Evolutionary conservation across 2,113 vertebrate genomes (phyloP).

Genomic region (Psittacula cyanocephala): DNA sequence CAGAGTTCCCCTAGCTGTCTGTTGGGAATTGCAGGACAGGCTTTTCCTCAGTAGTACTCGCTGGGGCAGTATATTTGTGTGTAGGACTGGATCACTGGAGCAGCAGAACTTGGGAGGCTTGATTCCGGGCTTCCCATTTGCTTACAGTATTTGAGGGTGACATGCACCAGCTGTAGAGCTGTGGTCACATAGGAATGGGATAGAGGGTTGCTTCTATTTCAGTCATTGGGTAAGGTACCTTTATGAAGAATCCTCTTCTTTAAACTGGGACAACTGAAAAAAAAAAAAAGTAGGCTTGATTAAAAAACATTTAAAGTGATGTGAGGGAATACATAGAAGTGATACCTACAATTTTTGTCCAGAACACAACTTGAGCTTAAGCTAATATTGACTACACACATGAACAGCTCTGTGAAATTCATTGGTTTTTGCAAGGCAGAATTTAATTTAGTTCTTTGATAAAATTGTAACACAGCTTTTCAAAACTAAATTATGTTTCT

Average conservation of each 20-base stretch:
- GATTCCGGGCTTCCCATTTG: neutral
- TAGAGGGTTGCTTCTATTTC: neutral
- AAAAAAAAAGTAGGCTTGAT: neutral
- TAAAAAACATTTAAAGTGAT: neutral
- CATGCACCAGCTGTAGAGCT: neutral
- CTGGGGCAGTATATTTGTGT: neutral
- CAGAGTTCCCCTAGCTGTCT: neutral
- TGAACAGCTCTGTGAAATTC: neutral
- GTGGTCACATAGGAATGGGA: neutral
- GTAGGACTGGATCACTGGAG: neutral
- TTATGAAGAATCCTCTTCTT: neutral
- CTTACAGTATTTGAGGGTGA: neutral
- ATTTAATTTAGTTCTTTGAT: neutral
- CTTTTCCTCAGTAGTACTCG: fast-evolving
- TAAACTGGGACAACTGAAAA: neutral
- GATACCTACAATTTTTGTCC: neutral
- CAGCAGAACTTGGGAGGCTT: fast-evolving
- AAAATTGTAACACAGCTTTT: neutral
- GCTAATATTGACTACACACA: neutral
- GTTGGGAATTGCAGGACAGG: neutral
- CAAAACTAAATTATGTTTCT: neutral
- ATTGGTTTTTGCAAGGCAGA: neutral
- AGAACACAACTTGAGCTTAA: neutral
- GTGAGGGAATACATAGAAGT: neutral
- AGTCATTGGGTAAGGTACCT: neutral